Conservation (phyloP, 2,888 invertebrate species). For the Trachelus stipa region DNA sequence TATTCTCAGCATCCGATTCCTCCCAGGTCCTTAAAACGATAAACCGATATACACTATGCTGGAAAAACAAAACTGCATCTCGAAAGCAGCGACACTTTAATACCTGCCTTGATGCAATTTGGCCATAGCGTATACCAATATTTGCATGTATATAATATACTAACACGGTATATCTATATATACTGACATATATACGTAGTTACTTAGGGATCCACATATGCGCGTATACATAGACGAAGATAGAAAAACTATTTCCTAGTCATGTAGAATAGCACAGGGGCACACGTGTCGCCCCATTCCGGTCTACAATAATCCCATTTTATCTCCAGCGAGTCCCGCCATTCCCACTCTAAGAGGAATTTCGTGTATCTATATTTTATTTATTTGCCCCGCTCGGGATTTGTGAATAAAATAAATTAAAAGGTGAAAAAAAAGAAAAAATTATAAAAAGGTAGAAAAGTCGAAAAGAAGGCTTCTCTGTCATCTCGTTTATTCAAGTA, state of each 20-base stretch:
- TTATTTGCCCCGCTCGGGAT: neutral
- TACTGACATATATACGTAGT: neutral
- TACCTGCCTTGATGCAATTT: neutral
- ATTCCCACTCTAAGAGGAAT: constrained; percentile 14
- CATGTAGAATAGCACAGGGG: neutral
- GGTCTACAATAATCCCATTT: neutral
- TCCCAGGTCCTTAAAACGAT: neutral
- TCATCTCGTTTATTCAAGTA: neutral
- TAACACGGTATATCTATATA: neutral
- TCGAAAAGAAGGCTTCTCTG: neutral
- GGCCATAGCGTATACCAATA: neutral
- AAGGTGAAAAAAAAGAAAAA: neutral
- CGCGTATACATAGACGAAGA: neutral
- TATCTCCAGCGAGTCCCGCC: neutral
- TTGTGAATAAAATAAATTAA: neutral
- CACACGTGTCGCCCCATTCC: neutral
- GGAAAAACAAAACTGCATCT: neutral
- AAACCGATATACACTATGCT: neutral
- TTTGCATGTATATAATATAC: neutral
- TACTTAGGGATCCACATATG: neutral
- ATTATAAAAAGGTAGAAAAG: neutral
- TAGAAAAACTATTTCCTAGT: neutral
- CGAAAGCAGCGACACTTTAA: neutral
- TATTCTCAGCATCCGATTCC: neutral
- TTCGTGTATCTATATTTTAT: constrained; percentile 17